Evolutionary conservation across 2,888 invertebrate genomes (phyloP), one percentile per base, ranked within the genome.

Genomic region (Scaptomyza flava): DNA sequence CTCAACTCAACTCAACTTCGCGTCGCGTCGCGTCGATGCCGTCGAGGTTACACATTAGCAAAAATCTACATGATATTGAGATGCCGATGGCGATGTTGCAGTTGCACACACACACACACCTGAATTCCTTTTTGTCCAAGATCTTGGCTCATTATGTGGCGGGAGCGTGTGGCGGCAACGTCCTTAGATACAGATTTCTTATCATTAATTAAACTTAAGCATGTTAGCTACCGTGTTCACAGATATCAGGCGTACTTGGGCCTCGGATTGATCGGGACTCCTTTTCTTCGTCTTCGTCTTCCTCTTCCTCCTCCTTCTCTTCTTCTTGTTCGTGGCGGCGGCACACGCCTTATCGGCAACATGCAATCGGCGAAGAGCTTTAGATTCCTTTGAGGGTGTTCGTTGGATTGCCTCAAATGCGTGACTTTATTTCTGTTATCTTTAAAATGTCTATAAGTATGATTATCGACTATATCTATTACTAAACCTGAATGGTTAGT

Each of bases 181-280:
- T 88, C 81, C 87, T 90, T 89, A 89, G 90, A 90, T 90, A 89
- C 88, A 90, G 91, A 91, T 91, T 91, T 90, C 91, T 90, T 91
- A 91, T 91, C 91, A 91, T 91, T 91, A 91, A 91, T 91, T 91
- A 91, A 91, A 90, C 88, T 89, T 91, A 91, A 90, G 90, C 91
- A 91, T 91, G 91, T 91, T 90, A 89, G 91, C 91, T 91, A 91
- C 91, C 90, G 91, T 91, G 91, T 90, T 89, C 89, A 82, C 74
- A 79, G 81, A 81, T 78, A 77, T 73, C 74, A 69, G 36, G 61
- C 74, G 62, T 68, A 63, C 59, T 60, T 56, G 59, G 36, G 59
- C 9, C 36, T 12, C 20, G 64, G 69, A 64, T 67, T 72, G 79
- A 78, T 73, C 77, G 69, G 56, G 70, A 71, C 77, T 67, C 79